Evolutionary conservation across 2,797 vertebrate species (phyloP), one percentile per base, ranked within the genome.

Genomic region (Lates japonicus): DNA sequence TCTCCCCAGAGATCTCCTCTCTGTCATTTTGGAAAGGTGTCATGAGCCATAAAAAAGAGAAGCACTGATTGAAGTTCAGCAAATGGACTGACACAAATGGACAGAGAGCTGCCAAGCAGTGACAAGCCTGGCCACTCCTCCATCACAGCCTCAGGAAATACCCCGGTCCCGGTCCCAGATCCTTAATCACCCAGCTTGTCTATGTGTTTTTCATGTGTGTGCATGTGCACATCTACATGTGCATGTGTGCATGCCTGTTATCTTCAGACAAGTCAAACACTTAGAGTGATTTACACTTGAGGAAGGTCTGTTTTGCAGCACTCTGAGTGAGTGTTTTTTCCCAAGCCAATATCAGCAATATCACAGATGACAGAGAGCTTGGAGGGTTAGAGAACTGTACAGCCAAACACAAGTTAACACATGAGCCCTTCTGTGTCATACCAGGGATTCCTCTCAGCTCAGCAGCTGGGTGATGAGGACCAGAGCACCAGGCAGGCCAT

Each of bases 401-500:
- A 1, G 84, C 70, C 61, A 80, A 85, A 87, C 20, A 44, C 83
- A 78, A 91, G 82, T 80, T 74, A 81, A 85, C 80, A 83, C 84
- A 86, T 20, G 64, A 81, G 70, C 65, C 70, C 68, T 13, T 86
- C 69, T 76, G 70, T 51, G 69, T 87, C 84, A 89, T 77, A 81
- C 76, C 87, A 84, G 62, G 69, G 82, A 88, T 89, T 87, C 83
- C 67, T 90, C 64, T 62, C 33, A 66, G 73, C 81, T 86, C 54
- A 37, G 87, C 78, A 86, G 85, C 83, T 88, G 65, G 39, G 69
- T 71, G 72, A 79, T 44, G 63, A 73, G 29, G 51, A 82, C 85
- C 92, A 52, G 79, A 87, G 67, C 90, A 88, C 93, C 93, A 19
- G 72, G n/a, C 51, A 52, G 67, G 49, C 92, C 93, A 72, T 86